Evolutionary conservation across 2,888 invertebrate genomes (phyloP).

Genomic region (Pseudeuparius sepicola): DNA sequence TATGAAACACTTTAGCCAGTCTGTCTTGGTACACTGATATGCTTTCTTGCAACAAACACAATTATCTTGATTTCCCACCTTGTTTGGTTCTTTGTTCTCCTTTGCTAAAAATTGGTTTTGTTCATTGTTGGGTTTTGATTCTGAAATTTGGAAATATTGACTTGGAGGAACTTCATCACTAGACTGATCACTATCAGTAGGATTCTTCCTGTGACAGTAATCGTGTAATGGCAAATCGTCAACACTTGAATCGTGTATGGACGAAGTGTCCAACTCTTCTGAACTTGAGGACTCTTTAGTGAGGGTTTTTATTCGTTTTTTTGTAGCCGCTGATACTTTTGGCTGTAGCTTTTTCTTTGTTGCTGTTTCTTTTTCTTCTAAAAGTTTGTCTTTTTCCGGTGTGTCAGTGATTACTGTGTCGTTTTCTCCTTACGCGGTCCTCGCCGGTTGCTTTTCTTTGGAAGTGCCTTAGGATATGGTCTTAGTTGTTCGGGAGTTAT

Average conservation of each 20-base stretch:
- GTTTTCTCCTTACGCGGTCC: conserved; percentile 12
- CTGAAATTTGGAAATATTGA: conserved; percentile 2
- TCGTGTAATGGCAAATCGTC: conserved; percentile 6
- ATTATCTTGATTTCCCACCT: background rate
- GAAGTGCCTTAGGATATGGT: conserved; percentile 14
- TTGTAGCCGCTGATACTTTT: conserved; percentile 4
- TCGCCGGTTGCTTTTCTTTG: conserved; percentile 3
- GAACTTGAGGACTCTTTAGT: conserved; percentile 7
- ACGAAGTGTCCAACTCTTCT: conserved; percentile 5
- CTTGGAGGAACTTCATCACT: conserved; percentile 1
- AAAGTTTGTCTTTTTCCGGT: conserved; percentile 13
- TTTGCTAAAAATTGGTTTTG: conserved; percentile 1
- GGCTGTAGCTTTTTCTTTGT: conserved; percentile 1
- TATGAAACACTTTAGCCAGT: conserved; percentile 9
- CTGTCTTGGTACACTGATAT: conserved; percentile 2
- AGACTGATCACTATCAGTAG: conserved; percentile 1
- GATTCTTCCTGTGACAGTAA: conserved; percentile 1
- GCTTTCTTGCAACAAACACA: conserved; percentile 1
- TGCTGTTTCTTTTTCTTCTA: conserved; percentile 4
- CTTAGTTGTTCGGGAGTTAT: conserved; percentile 13
- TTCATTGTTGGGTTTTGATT: conserved; percentile 2
- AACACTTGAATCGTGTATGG: conserved; percentile 8
- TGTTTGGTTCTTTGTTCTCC: conserved; percentile 2
- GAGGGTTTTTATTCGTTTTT: conserved; percentile 6
- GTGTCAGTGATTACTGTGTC: conserved; percentile 5